Conservation (phyloP, 1,140 invertebrate genomes). For the Leguminivora glycinivorella region DNA sequence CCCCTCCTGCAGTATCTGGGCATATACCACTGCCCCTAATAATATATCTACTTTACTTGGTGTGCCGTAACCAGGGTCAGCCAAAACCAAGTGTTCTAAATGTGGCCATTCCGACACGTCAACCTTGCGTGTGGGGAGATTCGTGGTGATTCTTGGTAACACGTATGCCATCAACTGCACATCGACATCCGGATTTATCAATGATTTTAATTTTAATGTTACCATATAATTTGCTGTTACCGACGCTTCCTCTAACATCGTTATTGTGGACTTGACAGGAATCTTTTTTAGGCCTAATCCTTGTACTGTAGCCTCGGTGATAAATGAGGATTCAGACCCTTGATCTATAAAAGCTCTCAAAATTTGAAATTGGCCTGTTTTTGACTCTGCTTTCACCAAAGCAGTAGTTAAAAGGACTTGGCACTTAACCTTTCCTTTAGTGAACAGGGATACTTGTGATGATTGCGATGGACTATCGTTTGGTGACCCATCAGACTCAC, state of each 20-base stretch:
- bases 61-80: not conserved
- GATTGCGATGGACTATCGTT: too few relatives aligned
- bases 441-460: too few relatives aligned
- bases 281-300: not conserved
- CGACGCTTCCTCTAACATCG: not conserved
- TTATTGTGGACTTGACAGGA: not conserved
- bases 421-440: too few relatives aligned
- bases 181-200: not conserved
- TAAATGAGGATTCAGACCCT: not conserved
- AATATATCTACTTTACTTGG: not conserved
- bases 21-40: not conserved
- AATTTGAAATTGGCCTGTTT: too few relatives aligned
- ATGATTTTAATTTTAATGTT: not conserved
- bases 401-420: too few relatives aligned
- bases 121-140: not conserved
- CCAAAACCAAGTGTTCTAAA: not conserved
- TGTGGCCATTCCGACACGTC: too few relatives aligned
- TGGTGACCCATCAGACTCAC: too few relatives aligned
- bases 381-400: too few relatives aligned
- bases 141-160: not conserved
- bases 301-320: not conserved
- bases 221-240: not conserved
- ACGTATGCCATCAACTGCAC: not conserved
- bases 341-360: not conserved
- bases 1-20: conserved; percentile 14